Conservation (phyloP, 2,113 vertebrate genomes). For the Herpailurus yagouaroundi region DNA sequence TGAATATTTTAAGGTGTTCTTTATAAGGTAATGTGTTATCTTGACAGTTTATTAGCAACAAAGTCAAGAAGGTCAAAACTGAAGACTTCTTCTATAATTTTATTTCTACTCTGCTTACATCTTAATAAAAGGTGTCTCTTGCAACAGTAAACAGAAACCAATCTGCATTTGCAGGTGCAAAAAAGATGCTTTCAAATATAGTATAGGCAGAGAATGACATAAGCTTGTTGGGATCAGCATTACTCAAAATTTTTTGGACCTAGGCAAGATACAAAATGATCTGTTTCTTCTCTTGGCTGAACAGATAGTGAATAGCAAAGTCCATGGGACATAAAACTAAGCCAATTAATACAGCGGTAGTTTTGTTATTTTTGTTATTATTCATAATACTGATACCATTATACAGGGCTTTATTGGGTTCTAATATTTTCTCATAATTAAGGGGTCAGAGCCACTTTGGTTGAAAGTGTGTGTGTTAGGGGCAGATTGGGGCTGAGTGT, state of each 20-base stretch:
- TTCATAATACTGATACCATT: not conserved
- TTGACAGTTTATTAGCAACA: conserved; percentile 83
- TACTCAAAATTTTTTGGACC: conserved; percentile 13
- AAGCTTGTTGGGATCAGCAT: not conserved
- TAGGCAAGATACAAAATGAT: conserved; percentile 47
- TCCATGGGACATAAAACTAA: not conserved
- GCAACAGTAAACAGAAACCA: conserved; percentile 75
- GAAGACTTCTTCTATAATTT: conserved; percentile 77
- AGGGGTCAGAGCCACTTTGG: not conserved
- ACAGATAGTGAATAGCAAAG: conserved; percentile 4
- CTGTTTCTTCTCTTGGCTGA: conserved; percentile 14
- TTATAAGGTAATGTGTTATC: conserved; percentile 81
- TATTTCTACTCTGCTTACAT: conserved; percentile 71
- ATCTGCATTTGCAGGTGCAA: conserved; percentile 66
- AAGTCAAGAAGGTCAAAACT: conserved; percentile 81
- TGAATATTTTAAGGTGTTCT: conserved; percentile 82
- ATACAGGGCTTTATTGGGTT: not conserved
- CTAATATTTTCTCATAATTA: not conserved
- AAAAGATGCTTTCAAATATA: conserved; percentile 62
- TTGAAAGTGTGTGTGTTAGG: not conserved
- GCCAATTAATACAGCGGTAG: not conserved
- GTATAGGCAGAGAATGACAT: conserved; percentile 54
- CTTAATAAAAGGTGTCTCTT: conserved; percentile 79
- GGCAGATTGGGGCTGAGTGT: not conserved
- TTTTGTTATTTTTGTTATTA: not conserved